Conservation (phyloP, 2,888 invertebrate species). For the Himalopsyche japonica region DNA sequence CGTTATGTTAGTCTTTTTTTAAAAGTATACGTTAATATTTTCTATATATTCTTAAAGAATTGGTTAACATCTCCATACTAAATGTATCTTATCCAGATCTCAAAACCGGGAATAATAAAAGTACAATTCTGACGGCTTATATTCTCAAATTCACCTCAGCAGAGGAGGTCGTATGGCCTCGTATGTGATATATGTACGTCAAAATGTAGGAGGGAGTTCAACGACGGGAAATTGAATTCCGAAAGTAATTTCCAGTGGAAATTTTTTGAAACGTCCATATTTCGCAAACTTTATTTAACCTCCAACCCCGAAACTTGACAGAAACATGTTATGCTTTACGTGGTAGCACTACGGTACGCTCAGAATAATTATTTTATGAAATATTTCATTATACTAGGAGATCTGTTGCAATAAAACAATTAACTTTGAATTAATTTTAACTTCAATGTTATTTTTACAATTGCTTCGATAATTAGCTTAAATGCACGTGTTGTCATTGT, state of each 20-base stretch:
- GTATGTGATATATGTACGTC: not conserved
- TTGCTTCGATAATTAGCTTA: too few species aligned
- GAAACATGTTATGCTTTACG: not conserved
- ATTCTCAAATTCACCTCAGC: not conserved
- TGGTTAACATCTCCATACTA: not conserved
- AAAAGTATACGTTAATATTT: not conserved
- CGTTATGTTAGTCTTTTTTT: not conserved
- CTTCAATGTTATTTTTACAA: too few species aligned
- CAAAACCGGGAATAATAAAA: not conserved
- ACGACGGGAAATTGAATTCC: constrained; percentile 40
- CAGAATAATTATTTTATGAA: not conserved
- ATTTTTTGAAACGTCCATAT: constrained; percentile 38
- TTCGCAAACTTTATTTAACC: constrained; percentile 33
- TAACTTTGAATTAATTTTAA: too few species aligned
- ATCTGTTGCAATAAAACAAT: not conserved
- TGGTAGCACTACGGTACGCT: not conserved
- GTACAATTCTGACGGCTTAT: not conserved
- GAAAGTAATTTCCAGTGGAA: constrained; percentile 38
- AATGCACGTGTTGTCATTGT: too few species aligned
- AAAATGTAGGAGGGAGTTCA: constrained; percentile 18
- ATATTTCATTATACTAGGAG: not conserved
- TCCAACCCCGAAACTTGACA: not conserved
- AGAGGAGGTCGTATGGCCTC: not conserved
- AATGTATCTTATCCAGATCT: not conserved
- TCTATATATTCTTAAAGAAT: not conserved